phyloP scores from a whole-genome alignment of 2,797 vertebrate genomes.

The Pantherophis vulpinus region DNA sequence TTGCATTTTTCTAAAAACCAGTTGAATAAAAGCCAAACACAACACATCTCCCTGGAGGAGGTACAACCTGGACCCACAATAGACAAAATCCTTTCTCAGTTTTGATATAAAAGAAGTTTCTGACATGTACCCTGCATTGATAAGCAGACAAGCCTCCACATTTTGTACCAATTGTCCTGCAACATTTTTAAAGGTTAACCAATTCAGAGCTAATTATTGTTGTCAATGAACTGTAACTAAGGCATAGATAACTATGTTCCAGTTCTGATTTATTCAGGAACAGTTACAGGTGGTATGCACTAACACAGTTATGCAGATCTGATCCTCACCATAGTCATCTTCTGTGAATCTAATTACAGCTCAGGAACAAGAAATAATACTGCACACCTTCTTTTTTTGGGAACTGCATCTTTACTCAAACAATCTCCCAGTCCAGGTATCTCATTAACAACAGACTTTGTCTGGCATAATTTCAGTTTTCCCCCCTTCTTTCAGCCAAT shows the following conservation, averaged over 20 bases:
- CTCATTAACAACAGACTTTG: background rate
- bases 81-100: background rate
- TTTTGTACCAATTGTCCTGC: background rate
- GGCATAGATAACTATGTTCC: background rate
- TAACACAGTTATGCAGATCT: background rate
- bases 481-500: background rate
- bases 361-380: background rate
- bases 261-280: background rate
- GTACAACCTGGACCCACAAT: background rate
- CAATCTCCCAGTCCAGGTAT: background rate
- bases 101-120: background rate
- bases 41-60: background rate
- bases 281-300: background rate
- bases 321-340: background rate
- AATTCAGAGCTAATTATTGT: background rate
- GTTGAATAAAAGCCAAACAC: background rate
- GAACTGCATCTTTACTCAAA: background rate
- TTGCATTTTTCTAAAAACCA: background rate
- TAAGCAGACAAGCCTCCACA: background rate
- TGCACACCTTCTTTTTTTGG: background rate
- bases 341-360: background rate
- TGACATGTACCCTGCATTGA: background rate
- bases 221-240: background rate
- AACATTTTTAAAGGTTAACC: background rate
- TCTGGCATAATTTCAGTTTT: background rate